phyloP scores from a whole-genome alignment of 2,888 invertebrate species.

The Vanessa cardui region DNA sequence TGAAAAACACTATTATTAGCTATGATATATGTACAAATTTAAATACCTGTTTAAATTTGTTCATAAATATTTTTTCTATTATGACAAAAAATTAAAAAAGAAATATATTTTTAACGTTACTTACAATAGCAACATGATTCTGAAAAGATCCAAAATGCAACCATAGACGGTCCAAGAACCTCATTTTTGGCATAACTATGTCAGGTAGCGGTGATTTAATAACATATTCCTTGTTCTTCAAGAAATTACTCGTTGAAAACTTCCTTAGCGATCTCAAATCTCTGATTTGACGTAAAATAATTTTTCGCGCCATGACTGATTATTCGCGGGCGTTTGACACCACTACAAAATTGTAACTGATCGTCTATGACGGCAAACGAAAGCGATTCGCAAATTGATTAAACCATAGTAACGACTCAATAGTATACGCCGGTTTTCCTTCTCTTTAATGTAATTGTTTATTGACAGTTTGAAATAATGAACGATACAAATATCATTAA shows the following conservation, averaged over 20 bases:
- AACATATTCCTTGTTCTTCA: constrained; percentile 60
- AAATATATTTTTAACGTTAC: constrained; percentile 41
- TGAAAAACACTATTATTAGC: too few relatives aligned
- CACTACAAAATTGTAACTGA: constrained; percentile 37
- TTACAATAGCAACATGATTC: constrained; percentile 70
- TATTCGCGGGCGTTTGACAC: constrained; percentile 53
- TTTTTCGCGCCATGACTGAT: constrained; percentile 62
- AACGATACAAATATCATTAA: too few relatives aligned
- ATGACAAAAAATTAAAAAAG: neutral
- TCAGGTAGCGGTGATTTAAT: constrained; percentile 65
- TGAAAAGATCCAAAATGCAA: constrained; percentile 55
- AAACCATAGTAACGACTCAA: constrained; percentile 17
- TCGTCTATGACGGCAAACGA: constrained; percentile 14
- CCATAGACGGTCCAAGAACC: constrained; percentile 68
- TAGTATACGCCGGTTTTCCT: neutral
- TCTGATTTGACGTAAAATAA: constrained; percentile 64
- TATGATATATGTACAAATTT: too few relatives aligned
- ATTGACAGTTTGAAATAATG: too few relatives aligned
- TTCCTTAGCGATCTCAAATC: constrained; percentile 63
- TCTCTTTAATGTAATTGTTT: too few relatives aligned
- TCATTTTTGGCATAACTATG: constrained; percentile 59
- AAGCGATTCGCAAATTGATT: constrained; percentile 23
- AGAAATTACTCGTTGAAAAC: constrained; percentile 55
- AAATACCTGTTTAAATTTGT: too few relatives aligned
- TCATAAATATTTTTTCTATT: neutral